Evolutionary conservation across 1,140 invertebrate species (phyloP).

Genomic region (Drosophila mauritiana): DNA sequence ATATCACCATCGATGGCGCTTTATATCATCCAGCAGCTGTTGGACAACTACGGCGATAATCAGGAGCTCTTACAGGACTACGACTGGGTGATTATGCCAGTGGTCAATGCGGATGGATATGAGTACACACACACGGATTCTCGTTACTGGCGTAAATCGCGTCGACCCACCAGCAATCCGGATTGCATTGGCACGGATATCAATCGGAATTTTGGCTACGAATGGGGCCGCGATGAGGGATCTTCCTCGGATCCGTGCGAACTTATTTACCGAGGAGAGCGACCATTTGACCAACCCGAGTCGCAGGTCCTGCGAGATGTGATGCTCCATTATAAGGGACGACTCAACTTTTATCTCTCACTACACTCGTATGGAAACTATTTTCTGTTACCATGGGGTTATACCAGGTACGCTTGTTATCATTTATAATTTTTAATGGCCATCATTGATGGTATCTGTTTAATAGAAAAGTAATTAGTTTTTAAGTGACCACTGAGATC

Average conservation of each 20-base stretch:
- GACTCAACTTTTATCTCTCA: slow-evolving; percentile 88
- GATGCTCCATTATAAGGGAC: slow-evolving; percentile 85
- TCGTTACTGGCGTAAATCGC: slow-evolving; percentile 86
- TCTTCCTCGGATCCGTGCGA: slow-evolving; percentile 88
- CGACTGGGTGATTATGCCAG: slow-evolving; percentile 87
- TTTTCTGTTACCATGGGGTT: slow-evolving; percentile 90
- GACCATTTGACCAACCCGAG: slow-evolving; percentile 90
- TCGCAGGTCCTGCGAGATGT: slow-evolving; percentile 85
- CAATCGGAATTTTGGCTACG: slow-evolving; percentile 88
- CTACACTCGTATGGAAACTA: slow-evolving; percentile 89
- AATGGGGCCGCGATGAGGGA: slow-evolving; percentile 87
- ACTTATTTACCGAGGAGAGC: slow-evolving; percentile 88
- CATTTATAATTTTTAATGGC: no score
- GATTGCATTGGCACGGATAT: slow-evolving; percentile 86
- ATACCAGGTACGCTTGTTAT: slow-evolving; percentile 83
- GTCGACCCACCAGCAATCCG: slow-evolving; percentile 48
- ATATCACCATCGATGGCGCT: slow-evolving; percentile 88
- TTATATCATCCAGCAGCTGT: slow-evolving; percentile 87
- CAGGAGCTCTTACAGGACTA: slow-evolving; percentile 85
- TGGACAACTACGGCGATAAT: slow-evolving; percentile 85
- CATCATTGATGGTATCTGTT: no score
- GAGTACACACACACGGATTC: slow-evolving; percentile 74
- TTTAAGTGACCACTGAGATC: no score
- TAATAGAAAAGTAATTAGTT: no score
- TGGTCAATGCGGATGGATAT: slow-evolving; percentile 86